Evolutionary conservation across 2,797 vertebrate species (phyloP).

Genomic region (Falco columbarius): DNA sequence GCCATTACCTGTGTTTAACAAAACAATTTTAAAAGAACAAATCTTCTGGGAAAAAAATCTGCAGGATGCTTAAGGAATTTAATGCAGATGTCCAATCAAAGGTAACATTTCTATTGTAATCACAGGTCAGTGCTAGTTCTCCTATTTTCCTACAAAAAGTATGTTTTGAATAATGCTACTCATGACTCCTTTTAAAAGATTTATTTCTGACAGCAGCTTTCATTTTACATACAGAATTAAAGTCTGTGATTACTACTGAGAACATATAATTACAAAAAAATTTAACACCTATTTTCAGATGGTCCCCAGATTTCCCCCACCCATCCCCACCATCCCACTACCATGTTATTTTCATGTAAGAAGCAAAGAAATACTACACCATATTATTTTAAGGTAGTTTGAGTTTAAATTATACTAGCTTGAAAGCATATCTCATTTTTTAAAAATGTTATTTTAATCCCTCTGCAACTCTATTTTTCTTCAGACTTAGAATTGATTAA

Average conservation of each 20-base stretch:
- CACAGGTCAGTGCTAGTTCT: neutral
- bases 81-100: neutral
- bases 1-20: neutral
- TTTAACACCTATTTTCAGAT: neutral
- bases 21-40: neutral
- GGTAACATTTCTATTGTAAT: neutral
- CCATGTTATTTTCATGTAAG: neutral
- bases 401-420: neutral
- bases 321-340: neutral
- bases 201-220: slow-evolving; percentile 21
- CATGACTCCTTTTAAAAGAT: neutral
- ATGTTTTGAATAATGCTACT: neutral
- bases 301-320: neutral
- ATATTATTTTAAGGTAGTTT: neutral
- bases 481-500: slow-evolving; percentile 59
- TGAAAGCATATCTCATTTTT: neutral
- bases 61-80: neutral
- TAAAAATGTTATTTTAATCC: neutral
- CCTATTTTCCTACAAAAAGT: neutral
- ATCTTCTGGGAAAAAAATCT: neutral
- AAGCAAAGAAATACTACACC: neutral
- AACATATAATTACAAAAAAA: neutral
- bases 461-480: neutral
- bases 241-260: neutral
- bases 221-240: slow-evolving; percentile 4